A percentile compares a stretch with the other conserved stretches of the same genome.
Conservation (phyloP, 35 echinoderm and acorn worm genomes). For the Holothuria glaberrima region DNA sequence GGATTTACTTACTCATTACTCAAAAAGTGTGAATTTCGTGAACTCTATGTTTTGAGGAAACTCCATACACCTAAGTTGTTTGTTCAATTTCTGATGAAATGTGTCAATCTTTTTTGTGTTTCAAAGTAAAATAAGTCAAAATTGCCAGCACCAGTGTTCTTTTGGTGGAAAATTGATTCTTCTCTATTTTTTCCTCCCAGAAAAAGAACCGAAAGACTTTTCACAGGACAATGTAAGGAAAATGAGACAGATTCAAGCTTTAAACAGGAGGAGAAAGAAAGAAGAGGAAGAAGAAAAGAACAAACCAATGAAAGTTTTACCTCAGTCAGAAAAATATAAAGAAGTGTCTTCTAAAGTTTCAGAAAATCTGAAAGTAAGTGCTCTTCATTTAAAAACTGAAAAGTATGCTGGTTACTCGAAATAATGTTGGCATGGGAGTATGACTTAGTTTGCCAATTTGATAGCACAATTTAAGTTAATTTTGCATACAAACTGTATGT, state of each 20-base stretch:
- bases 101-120: too few species aligned
- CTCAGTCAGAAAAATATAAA: conserved; percentile 97
- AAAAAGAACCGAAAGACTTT: conserved; percentile 91
- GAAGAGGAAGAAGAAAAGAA: conserved; percentile 70
- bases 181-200: conserved; percentile 60
- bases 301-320: conserved; percentile 92
- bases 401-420: too few species aligned
- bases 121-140: too few species aligned
- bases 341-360: conserved; percentile 87
- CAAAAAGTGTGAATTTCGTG: too few species aligned
- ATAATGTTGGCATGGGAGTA: background rate
- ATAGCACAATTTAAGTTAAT: background rate
- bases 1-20: too few species aligned
- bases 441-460: background rate
- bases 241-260: conserved; percentile 90
- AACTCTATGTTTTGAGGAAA: too few species aligned
- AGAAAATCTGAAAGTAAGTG: conserved; percentile 88
- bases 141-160: too few species aligned
- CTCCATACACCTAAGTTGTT: too few species aligned
- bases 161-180: too few species aligned
- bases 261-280: conserved; percentile 75
- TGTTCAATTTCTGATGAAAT: too few species aligned
- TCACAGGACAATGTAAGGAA: conserved; percentile 82
- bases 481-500: background rate
- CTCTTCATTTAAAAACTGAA: too few species aligned